Percentiles rank a stretch among this genome's conserved stretches.
Conservation (phyloP, 2,888 invertebrate species). For the Himalopsyche tibetana region DNA sequence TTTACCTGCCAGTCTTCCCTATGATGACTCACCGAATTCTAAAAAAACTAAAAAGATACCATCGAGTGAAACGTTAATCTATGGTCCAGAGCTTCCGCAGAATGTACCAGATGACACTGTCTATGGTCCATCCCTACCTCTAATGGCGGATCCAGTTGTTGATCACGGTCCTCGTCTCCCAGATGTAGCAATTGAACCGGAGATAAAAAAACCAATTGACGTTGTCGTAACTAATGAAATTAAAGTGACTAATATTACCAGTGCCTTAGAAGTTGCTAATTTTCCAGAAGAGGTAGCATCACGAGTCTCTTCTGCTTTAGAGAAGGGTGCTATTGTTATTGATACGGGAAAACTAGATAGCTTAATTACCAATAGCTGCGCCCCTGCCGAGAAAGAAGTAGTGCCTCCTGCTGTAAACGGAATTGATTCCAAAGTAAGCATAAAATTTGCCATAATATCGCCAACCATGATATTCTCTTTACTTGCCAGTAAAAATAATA, state of each 20-base stretch:
- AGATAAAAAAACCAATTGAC: neutral
- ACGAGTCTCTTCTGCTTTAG: neutral
- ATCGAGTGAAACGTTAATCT: slow-evolving; percentile 23
- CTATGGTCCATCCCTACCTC: slow-evolving; percentile 50
- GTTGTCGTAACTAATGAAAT: neutral
- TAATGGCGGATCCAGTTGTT: neutral
- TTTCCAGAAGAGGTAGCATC: slow-evolving; percentile 1
- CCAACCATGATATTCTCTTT: too few species aligned
- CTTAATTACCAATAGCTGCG: neutral
- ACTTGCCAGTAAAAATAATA: too few species aligned
- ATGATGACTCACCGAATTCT: slow-evolving; percentile 11
- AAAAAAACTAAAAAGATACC: slow-evolving; percentile 43
- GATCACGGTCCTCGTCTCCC: neutral
- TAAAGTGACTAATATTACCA: slow-evolving; percentile 1
- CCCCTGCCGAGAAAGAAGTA: neutral
- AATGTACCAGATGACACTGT: neutral
- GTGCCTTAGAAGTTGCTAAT: neutral
- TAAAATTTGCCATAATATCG: too few species aligned
- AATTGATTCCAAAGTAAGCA: neutral
- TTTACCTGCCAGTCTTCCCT: neutral
- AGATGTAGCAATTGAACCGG: neutral
- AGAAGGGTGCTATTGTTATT: neutral
- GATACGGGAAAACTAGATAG: neutral
- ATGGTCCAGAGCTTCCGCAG: slow-evolving; percentile 58
- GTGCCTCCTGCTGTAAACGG: neutral